Evolutionary conservation across 1,140 invertebrate genomes (phyloP), one percentile per base, ranked within the genome.

Genomic region (Drosophila sulfurigaster): DNA sequence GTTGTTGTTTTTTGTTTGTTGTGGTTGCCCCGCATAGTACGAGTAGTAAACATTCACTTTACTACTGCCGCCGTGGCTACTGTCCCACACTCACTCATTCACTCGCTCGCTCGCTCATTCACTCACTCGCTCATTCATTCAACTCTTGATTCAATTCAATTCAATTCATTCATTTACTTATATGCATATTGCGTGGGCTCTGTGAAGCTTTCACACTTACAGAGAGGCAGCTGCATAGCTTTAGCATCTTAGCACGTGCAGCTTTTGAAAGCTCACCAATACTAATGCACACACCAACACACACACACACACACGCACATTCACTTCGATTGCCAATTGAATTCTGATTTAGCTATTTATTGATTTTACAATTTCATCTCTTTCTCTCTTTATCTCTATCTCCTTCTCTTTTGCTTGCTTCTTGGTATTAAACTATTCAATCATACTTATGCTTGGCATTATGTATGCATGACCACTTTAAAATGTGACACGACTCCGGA

Each of bases 321-420:
- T 25, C 20, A 25, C 20, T 25, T 25, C 20, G 20, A 25, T 82
- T 87, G 79, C 82, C 75, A 73, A 87, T 76, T 82, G 66, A 81
- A 87, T 81, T 81, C 6, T 75, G 67, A 79, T 81, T 78, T 81
- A 82, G 49, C 45, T 64, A 49, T 49, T 72, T 60, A 68, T 71
- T 71, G 48, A 28, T 49, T 28, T 54, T 60, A 35, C 46, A 54
- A 57, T 64, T 48, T 58, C 30, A 59, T 25, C 16, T 48, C 41
- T 25, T 11, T 48, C 52, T 13, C 30, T 15, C 15, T 2, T 35
- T 25, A 10, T 25, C 10, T 38, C 8, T 8, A 8, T 38, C 35
- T 25, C 20, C 20, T 25, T 25, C 3, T 25, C 20, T 3, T 25
- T 25, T 25, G 3, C 20, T 25, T 25, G 20, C 20, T 38, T 38